Conservation (phyloP, 2,113 vertebrate genomes). For the Phalacrocorax carbo region DNA sequence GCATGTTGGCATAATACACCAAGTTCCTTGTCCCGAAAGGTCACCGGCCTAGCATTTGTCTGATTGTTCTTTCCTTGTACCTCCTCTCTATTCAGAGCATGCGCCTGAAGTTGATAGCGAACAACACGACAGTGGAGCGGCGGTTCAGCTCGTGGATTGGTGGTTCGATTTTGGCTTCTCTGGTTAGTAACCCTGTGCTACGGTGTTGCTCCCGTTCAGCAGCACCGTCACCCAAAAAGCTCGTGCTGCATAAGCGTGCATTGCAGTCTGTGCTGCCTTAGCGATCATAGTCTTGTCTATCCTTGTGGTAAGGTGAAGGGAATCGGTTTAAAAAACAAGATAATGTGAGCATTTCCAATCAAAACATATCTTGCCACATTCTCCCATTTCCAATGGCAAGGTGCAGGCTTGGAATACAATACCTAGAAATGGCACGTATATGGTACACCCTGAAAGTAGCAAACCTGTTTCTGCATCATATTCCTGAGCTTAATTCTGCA, state of each 20-base stretch:
- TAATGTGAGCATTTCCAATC: neutral
- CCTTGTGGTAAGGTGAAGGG: neutral
- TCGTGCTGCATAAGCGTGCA: accelerated
- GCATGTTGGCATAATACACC: neutral
- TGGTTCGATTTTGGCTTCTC: constrained; percentile 95
- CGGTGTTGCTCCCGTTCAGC: neutral
- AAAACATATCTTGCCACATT: neutral
- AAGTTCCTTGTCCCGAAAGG: neutral
- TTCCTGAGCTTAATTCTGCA: neutral
- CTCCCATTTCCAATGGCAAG: neutral
- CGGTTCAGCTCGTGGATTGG: constrained; percentile 98
- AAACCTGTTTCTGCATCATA: neutral
- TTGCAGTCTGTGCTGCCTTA: neutral
- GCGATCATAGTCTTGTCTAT: neutral
- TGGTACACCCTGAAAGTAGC: neutral
- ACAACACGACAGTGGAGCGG: constrained; percentile 96
- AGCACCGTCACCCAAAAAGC: neutral
- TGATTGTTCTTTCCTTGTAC: neutral
- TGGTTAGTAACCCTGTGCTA: constrained; percentile 78
- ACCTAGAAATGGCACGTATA: neutral
- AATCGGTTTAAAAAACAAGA: neutral
- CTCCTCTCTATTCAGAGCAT: constrained; percentile 84
- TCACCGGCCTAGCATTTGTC: neutral
- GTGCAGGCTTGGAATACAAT: neutral
- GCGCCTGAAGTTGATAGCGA: constrained; percentile 96